Percentiles rank a stretch among this genome's conserved stretches.
Evolutionary conservation across 2,888 invertebrate species (phyloP).

Genomic region (Ophion costatus): DNA sequence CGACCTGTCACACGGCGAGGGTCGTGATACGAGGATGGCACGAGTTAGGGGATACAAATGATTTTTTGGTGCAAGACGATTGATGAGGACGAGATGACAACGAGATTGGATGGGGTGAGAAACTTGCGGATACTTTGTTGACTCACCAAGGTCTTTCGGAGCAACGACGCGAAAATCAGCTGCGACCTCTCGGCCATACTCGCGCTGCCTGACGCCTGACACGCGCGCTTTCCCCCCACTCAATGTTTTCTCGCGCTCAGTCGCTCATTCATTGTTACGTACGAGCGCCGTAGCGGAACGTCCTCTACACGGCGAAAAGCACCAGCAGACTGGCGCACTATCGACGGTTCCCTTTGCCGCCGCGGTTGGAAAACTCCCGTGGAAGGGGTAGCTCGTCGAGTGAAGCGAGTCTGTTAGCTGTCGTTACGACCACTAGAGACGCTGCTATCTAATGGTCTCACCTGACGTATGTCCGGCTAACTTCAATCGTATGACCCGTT

Average conservation of each 20-base stretch:
- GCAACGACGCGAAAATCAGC: slow-evolving; percentile 78
- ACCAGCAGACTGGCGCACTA: no score
- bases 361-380: no score
- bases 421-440: no score
- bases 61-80: background rate
- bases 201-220: slow-evolving; percentile 53
- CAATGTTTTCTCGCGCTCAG: background rate
- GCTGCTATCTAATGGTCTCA: no score
- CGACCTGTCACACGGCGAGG: background rate
- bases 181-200: slow-evolving; percentile 80
- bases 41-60: background rate
- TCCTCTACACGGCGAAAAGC: background rate
- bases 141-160: slow-evolving; percentile 78
- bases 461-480: no score
- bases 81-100: background rate
- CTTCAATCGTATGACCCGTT: no score
- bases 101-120: background rate
- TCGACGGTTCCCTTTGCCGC: no score
- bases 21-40: background rate
- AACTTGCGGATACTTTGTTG: slow-evolving; percentile 45
- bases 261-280: slow-evolving; percentile 51
- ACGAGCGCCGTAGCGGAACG: slow-evolving; percentile 1
- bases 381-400: no score
- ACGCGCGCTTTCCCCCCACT: slow-evolving; percentile 63
- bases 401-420: no score